Evolutionary conservation across 1,140 invertebrate species (phyloP).

Genomic region (Hypsibius dujardini): DNA sequence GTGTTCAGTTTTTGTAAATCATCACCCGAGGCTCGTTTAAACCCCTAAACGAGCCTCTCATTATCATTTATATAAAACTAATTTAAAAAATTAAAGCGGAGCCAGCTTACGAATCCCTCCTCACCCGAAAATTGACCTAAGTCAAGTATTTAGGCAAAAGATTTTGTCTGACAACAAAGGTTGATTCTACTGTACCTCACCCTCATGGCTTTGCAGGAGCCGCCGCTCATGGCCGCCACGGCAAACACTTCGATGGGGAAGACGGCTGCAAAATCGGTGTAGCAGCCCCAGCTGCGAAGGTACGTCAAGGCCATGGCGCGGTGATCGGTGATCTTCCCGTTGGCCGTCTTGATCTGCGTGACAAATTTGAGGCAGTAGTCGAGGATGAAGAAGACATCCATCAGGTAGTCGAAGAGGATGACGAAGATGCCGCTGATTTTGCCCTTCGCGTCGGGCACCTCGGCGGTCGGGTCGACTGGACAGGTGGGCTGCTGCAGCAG

Average conservation of each 20-base stretch:
- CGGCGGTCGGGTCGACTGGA: background rate
- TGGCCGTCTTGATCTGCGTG: conserved; percentile 12
- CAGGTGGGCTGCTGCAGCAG: background rate
- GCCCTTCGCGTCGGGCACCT: background rate
- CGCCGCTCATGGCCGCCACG: background rate
- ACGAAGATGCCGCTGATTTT: background rate
- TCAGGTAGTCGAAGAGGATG: background rate
- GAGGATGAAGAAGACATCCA: conserved; percentile 2
- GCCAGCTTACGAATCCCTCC: no score
- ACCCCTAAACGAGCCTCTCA: no score
- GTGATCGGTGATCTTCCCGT: conserved; percentile 15
- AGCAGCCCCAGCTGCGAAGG: background rate
- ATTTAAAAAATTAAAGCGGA: no score
- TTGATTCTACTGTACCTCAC: no score
- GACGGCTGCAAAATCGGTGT: conserved; percentile 8
- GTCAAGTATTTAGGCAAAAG: no score
- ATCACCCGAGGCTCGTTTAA: no score
- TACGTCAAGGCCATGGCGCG: background rate
- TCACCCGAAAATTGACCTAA: no score
- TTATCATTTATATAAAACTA: no score
- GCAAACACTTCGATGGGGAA: background rate
- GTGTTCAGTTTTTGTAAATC: no score
- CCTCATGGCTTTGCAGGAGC: background rate
- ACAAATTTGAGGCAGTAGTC: conserved; percentile 8
- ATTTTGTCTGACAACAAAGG: no score